A percentile compares a stretch with the other conserved stretches of the same genome.
Evolutionary conservation across 2,888 invertebrate species (phyloP).

Genomic region (Pardosa pseudoannulata): DNA sequence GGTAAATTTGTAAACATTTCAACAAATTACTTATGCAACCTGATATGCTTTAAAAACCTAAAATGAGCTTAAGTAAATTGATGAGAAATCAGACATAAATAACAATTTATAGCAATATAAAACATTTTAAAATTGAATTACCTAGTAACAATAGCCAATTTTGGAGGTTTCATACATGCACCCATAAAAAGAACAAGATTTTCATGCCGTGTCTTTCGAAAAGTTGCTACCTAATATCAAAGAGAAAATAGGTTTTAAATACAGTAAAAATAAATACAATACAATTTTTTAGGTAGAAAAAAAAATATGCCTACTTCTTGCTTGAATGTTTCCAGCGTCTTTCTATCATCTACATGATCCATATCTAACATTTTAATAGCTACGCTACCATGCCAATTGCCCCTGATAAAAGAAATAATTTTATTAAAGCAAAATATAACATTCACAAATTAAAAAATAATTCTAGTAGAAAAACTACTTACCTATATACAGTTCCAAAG

Average conservation of each 20-base stretch:
- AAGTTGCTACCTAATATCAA: conserved; percentile 94
- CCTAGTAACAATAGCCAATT: conserved; percentile 94
- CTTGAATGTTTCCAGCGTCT: conserved; percentile 94
- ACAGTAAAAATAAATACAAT: neutral
- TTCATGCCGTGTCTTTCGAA: conserved; percentile 98
- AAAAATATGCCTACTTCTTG: conserved; percentile 83
- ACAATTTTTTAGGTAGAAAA: neutral
- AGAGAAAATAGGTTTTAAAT: conserved; percentile 39
- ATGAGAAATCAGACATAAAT: too few species aligned
- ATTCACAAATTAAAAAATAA: too few species aligned
- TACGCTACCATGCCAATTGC: conserved; percentile 98
- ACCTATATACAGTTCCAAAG: conserved; percentile 92
- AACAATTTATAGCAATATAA: neutral
- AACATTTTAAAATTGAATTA: conserved; percentile 69
- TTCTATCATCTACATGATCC: conserved; percentile 89
- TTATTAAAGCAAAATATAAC: too few species aligned
- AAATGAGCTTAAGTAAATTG: too few species aligned
- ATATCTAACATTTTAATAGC: conserved; percentile 97
- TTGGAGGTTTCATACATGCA: conserved; percentile 98
- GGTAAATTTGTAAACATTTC: too few species aligned
- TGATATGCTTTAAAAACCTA: too few species aligned
- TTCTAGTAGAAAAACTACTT: conserved; percentile 44
- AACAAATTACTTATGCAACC: too few species aligned
- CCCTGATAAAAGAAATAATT: conserved; percentile 80
- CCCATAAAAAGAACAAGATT: conserved; percentile 99